Evolutionary conservation across 2,888 invertebrate genomes (phyloP).

Genomic region (Cantharis flavilabris): DNA sequence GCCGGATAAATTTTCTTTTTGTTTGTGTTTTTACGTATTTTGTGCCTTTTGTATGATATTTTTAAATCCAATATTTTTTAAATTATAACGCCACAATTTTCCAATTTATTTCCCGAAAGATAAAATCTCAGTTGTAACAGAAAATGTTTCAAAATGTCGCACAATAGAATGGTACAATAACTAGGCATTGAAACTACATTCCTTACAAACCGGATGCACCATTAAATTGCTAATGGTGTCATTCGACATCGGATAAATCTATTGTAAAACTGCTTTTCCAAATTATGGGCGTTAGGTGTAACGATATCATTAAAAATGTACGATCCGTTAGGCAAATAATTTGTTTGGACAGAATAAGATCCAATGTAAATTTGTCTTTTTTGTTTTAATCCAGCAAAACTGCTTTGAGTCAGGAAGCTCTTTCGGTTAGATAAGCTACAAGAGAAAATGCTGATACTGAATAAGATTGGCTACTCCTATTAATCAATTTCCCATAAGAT

Average conservation of each 20-base stretch:
- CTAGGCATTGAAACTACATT: not conserved
- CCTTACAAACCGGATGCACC: slow-evolving; percentile 13
- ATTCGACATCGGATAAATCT: slow-evolving; percentile 12
- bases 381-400: not conserved
- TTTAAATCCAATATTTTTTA: not conserved
- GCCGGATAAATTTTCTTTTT: not conserved
- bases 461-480: not conserved
- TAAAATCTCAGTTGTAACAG: not conserved
- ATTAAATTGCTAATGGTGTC: slow-evolving; percentile 19
- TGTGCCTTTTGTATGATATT: not conserved
- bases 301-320: not conserved
- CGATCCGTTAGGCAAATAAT: not conserved
- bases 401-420: not conserved
- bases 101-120: not conserved
- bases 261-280: not conserved
- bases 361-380: not conserved
- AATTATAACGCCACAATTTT: not conserved
- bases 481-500: not conserved
- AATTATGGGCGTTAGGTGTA: not conserved
- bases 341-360: not conserved
- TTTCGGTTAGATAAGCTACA: not conserved
- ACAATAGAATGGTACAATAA: not conserved
- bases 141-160: not conserved
- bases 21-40: not conserved
- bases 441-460: not conserved